These are phyloP conservation scores for Babylonia areolata DNA, from an alignment of 1,140 invertebrate species.

Conservation along the genomic window DNA sequence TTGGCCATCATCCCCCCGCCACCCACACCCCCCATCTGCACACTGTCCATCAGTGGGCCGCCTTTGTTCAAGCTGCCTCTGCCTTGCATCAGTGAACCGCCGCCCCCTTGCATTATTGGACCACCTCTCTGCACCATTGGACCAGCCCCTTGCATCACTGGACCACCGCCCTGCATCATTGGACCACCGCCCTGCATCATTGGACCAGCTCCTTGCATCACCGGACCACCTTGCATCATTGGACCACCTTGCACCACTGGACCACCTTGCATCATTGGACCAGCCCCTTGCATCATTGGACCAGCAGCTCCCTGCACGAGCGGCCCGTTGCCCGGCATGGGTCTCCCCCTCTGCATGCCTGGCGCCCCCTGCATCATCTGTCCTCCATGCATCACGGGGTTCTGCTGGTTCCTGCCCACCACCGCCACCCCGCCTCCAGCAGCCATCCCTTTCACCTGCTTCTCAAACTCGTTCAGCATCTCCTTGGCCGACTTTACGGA, in stretches of 20 bases:
- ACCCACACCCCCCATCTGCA: neutral
- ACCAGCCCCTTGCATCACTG: neutral
- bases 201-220: conserved; percentile 3
- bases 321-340: neutral
- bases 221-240: neutral
- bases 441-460: neutral
- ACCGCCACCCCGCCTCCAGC: neutral
- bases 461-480: neutral
- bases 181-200: neutral
- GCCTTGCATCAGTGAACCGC: neutral
- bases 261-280: neutral
- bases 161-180: conserved; percentile 1
- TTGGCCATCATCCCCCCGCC: neutral
- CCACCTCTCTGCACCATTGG: neutral
- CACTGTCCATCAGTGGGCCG: neutral
- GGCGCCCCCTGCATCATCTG: neutral
- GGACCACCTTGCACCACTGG: too few species aligned
- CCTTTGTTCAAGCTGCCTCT: neutral
- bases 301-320: neutral
- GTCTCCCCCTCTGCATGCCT: neutral
- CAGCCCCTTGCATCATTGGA: neutral
- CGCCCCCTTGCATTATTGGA: neutral
- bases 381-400: neutral
- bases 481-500: neutral
- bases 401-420: neutral